Evolutionary conservation across 2,888 invertebrate species (phyloP), one percentile per base, ranked within the genome.

Genomic region (Tineola bisselliella): DNA sequence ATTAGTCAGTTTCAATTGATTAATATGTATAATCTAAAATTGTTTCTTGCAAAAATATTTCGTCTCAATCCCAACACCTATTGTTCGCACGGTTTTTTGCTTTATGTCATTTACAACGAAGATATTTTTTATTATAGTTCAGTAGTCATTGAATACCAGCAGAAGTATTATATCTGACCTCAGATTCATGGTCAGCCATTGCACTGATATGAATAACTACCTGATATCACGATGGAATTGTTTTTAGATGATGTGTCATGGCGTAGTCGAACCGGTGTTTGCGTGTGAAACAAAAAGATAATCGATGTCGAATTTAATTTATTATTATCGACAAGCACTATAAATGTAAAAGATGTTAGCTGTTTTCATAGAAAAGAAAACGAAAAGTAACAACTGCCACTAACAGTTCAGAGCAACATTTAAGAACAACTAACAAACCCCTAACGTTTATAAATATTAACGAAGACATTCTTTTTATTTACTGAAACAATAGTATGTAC

Each of bases 281-380:
- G 3, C 38, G 10, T 67, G 66, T 64, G 67, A 70, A 72, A 79
- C 79, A 77, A 78, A 62, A 62, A 62, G 48, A 18, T 13, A n/a
- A 19, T 74, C 69, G 66, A 71, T 73, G 72, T 74, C 66, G 66
- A 73, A 72, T 73, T 79, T 79, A 78, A 80, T 79, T 77, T 72
- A 72, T 71, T 78, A 82, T 81, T 69, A 68, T 67, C 77, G 80
- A 79, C 81, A 75, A 75, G 75, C 78, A 76, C 74, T 71, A n/a
- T n/a, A n/a, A n/a, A n/a, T n/a, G n/a, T n/a, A 38, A 38, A 38
- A 38, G 6, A 10, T 10, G 38, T 38, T n/a, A 38, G 38, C 10
- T 6, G 10, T 6, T n/a, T n/a, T n/a, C n/a, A n/a, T n/a, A n/a
- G n/a, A n/a, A n/a, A n/a, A n/a, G n/a, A n/a, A n/a, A n/a, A n/a